phyloP scores from a whole-genome alignment of 2,888 invertebrate species.

The Blastobasis lacticolella region DNA sequence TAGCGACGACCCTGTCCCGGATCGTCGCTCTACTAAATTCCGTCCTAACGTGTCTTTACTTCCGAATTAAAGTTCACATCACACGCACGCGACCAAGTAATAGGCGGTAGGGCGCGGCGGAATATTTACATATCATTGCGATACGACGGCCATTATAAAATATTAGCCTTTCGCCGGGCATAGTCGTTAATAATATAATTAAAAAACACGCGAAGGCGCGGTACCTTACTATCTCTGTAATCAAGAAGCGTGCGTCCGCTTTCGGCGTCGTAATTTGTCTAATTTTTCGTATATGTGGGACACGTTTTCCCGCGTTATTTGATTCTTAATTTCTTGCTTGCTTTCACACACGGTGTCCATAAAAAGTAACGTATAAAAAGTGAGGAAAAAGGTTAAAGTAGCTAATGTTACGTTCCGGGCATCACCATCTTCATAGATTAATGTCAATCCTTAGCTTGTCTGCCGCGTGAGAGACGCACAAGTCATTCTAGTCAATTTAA shows the following conservation, averaged over 20 bases:
- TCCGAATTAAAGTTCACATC: slow-evolving; percentile 61
- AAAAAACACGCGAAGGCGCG: slow-evolving; percentile 68
- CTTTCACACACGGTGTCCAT: too few species aligned
- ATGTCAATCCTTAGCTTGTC: too few species aligned
- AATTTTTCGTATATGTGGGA: slow-evolving; percentile 4
- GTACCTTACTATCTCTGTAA: slow-evolving; percentile 57
- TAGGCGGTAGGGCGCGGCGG: slow-evolving; percentile 55
- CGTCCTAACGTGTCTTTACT: slow-evolving; percentile 55
- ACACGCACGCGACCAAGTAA: slow-evolving; percentile 61
- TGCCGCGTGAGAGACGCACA: too few species aligned
- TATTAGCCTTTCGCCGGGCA: slow-evolving; percentile 65
- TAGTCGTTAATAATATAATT: slow-evolving; percentile 72
- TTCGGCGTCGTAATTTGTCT: slow-evolving; percentile 16
- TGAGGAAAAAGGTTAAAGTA: too few species aligned
- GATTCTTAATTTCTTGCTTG: too few species aligned
- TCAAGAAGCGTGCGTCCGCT: slow-evolving; percentile 42
- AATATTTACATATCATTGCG: slow-evolving; percentile 74
- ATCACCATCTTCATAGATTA: too few species aligned
- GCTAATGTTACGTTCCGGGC: too few species aligned
- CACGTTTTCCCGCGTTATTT: neutral
- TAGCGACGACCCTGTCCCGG: too few species aligned
- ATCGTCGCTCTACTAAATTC: slow-evolving; percentile 53
- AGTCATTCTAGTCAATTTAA: too few species aligned
- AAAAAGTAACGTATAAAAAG: too few species aligned
- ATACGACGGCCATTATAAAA: slow-evolving; percentile 67